These are phyloP conservation scores for Synergus laeviventris DNA, from an alignment of 2,888 invertebrate species.

Conservation along the genomic window DNA sequence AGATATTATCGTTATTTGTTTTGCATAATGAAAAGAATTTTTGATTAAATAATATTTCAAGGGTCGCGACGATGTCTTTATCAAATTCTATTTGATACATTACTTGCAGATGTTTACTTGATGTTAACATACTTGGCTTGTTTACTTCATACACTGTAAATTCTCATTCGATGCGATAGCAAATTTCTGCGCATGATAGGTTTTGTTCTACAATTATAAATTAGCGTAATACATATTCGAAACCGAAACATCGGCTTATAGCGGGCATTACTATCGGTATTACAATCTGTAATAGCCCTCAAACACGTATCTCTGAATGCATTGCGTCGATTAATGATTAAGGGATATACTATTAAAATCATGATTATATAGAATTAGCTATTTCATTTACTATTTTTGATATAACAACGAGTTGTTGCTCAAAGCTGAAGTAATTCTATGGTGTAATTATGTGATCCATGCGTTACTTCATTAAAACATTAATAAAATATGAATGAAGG, in stretches of 20 bases:
- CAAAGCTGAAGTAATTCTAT: background rate
- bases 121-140: background rate
- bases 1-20: background rate
- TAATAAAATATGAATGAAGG: background rate
- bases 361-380: slow-evolving; percentile 4
- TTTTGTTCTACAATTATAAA: slow-evolving; percentile 30
- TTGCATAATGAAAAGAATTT: background rate
- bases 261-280: slow-evolving; percentile 33
- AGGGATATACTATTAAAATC: slow-evolving; percentile 31
- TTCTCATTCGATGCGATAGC: background rate
- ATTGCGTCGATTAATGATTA: slow-evolving; percentile 32
- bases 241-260: slow-evolving; percentile 32
- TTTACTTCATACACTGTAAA: background rate
- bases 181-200: slow-evolving; percentile 17
- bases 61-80: too few relatives aligned
- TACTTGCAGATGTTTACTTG: background rate
- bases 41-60: too few relatives aligned
- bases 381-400: slow-evolving; percentile 6
- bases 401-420: background rate
- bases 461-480: too few relatives aligned
- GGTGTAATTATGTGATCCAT: too few relatives aligned
- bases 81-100: too few relatives aligned
- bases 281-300: slow-evolving; percentile 39
- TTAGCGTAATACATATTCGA: slow-evolving; percentile 23
- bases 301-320: slow-evolving; percentile 30